Conservation (phyloP, 1,140 invertebrate species). For the Neotoxoptera formosana region DNA sequence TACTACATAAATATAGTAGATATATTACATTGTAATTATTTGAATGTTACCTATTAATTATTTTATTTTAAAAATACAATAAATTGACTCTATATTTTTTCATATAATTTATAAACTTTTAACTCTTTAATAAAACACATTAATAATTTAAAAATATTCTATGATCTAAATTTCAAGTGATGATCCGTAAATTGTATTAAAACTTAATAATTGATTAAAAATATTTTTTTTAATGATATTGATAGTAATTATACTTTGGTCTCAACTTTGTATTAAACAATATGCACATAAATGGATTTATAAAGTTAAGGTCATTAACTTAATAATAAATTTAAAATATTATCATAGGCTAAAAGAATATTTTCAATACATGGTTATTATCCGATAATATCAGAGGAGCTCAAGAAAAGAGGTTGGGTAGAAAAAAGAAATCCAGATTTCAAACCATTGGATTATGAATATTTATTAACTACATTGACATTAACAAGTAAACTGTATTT, state of each 20-base stretch:
- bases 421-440: conserved; percentile 37
- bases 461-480: background rate
- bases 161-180: background rate
- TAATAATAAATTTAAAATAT: background rate
- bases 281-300: background rate
- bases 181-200: background rate
- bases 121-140: background rate
- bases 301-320: background rate
- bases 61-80: background rate
- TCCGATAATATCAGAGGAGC: conserved; percentile 33
- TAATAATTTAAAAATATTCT: background rate
- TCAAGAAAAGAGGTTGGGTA: conserved; percentile 37
- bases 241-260: background rate
- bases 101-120: background rate
- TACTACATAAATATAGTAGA: background rate
- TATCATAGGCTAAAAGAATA: background rate
- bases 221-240: background rate
- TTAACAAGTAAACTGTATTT: background rate
- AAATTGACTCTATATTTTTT: background rate
- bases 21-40: background rate
- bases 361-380: conserved; percentile 41
- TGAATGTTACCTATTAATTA: background rate
- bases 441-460: background rate
- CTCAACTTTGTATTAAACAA: background rate
- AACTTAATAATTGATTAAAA: background rate